Percentiles rank a stretch among this genome's conserved stretches.
These are phyloP conservation scores for Oscheius sp. DNA, from an alignment of 2,888 invertebrate species.

Conservation along the genomic window DNA sequence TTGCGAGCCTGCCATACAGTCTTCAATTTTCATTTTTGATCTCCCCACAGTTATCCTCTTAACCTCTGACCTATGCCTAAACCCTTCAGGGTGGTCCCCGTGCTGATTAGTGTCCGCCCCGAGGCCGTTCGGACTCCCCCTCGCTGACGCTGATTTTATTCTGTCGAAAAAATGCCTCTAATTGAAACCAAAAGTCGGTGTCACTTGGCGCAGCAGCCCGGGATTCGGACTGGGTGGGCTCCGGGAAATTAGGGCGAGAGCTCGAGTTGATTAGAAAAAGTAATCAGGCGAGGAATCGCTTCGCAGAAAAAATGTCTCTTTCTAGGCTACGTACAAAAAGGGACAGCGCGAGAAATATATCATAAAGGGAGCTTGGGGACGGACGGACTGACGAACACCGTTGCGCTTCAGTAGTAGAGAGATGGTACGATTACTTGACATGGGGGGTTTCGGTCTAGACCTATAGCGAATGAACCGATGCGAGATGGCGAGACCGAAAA, in stretches of 20 bases:
- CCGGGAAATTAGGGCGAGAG: not conserved
- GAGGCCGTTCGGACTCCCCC: not conserved
- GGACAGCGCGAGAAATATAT: too few species aligned
- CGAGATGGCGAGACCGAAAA: too few species aligned
- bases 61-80: not conserved
- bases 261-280: constrained; percentile 7
- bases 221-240: constrained; percentile 1
- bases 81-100: constrained; percentile 18
- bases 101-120: constrained; percentile 35
- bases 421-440: too few species aligned
- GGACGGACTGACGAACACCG: too few species aligned
- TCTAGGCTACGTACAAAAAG: too few species aligned
- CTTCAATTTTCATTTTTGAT: not conserved
- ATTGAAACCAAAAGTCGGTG: constrained; percentile 6
- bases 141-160: not conserved
- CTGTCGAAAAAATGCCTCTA: constrained; percentile 1
- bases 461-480: too few species aligned
- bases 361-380: too few species aligned
- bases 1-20: not conserved
- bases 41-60: constrained; percentile 5
- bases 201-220: not conserved
- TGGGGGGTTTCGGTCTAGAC: too few species aligned
- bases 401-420: too few species aligned
- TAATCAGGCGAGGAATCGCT: constrained; percentile 4
- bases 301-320: not conserved